These are phyloP conservation scores for Drosophila koepferae DNA, from an alignment of 2,888 invertebrate species.

Conservation along the genomic window DNA sequence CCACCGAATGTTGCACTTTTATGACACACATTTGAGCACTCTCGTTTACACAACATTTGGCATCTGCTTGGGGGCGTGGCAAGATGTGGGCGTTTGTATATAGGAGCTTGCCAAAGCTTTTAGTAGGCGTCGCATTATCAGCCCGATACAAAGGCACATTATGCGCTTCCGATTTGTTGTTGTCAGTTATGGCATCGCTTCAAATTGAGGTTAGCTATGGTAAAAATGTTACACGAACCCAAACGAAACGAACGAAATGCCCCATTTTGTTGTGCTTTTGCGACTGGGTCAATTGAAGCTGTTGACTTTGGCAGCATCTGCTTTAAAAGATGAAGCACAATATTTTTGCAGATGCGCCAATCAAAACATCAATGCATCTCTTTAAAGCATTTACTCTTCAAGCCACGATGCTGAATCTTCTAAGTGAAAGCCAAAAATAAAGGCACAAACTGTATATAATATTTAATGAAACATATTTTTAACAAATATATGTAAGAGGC, in stretches of 20 bases:
- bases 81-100: conserved; percentile 31
- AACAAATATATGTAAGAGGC: no score
- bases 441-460: no score
- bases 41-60: conserved; percentile 79
- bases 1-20: conserved; percentile 60
- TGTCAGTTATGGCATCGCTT: conserved; percentile 60
- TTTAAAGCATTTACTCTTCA: neutral
- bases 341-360: neutral
- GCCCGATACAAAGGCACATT: conserved; percentile 78
- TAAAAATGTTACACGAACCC: conserved; percentile 35
- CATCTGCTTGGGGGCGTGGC: conserved; percentile 41
- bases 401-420: no score
- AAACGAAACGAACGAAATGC: conserved; percentile 25
- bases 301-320: conserved; percentile 30
- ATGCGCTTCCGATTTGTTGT: conserved; percentile 71
- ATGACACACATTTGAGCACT: conserved; percentile 67
- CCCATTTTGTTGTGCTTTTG: conserved; percentile 25
- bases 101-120: conserved; percentile 66
- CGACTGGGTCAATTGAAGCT: conserved; percentile 33
- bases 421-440: no score
- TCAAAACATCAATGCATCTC: neutral
- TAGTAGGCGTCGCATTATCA: conserved; percentile 69
- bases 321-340: neutral
- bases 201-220: conserved; percentile 62
- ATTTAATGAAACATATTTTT: no score